Conservation (phyloP, 2,113 vertebrate genomes). For the Sylvietta virens region DNA sequence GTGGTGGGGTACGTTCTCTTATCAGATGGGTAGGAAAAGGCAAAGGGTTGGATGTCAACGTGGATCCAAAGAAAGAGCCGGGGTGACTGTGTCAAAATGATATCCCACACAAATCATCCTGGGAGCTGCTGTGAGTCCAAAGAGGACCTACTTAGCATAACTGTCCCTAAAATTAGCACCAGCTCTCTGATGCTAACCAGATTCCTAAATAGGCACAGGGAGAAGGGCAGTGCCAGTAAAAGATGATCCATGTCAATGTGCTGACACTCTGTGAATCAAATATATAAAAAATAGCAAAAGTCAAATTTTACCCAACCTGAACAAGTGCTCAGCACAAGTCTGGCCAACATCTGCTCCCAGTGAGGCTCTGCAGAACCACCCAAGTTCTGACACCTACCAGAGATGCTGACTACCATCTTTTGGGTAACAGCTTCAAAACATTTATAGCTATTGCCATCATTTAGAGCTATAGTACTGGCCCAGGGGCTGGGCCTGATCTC, state of each 20-base stretch:
- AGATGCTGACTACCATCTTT: background rate
- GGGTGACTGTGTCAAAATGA: background rate
- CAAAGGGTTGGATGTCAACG: background rate
- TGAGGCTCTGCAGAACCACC: background rate
- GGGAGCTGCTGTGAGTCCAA: background rate
- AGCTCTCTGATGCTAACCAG: background rate
- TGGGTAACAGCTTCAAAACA: background rate
- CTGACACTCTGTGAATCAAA: background rate
- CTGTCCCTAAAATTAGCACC: background rate
- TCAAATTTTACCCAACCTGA: background rate
- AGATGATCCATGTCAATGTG: background rate
- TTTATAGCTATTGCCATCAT: background rate
- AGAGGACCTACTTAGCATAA: background rate
- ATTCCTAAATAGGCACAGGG: background rate
- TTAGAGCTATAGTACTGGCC: background rate
- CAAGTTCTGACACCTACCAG: rapidly evolving
- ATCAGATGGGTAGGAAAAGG: background rate
- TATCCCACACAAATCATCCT: background rate
- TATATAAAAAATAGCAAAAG: background rate
- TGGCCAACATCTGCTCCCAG: background rate
- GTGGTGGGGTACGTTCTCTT: background rate
- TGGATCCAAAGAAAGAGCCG: background rate
- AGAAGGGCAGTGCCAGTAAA: background rate
- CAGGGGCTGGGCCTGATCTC: background rate
- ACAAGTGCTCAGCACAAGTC: background rate